A percentile compares a stretch with the other conserved stretches of the same genome.
These are phyloP conservation scores for Eurytoma californica DNA, from an alignment of 2,888 invertebrate genomes.

Conservation along the genomic window DNA sequence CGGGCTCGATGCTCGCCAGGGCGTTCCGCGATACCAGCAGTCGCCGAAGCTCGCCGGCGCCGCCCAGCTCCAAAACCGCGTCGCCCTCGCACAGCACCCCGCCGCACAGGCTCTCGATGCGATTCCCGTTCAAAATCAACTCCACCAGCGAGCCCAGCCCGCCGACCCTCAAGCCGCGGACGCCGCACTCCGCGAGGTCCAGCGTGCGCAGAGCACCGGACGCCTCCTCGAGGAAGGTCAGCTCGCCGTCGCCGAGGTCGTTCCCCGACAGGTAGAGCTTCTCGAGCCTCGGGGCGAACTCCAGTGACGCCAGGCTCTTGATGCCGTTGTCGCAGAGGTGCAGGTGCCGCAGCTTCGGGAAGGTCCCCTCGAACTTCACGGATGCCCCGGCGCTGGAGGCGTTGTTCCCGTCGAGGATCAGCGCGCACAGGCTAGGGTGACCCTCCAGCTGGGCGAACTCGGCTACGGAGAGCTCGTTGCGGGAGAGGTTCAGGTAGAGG, in stretches of 20 bases:
- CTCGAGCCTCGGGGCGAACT: slow-evolving; percentile 60
- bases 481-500: slow-evolving; percentile 63
- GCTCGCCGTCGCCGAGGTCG: slow-evolving; percentile 57
- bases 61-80: slow-evolving; percentile 58
- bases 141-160: slow-evolving; percentile 57
- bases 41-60: slow-evolving; percentile 56
- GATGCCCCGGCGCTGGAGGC: slow-evolving; percentile 32
- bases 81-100: slow-evolving; percentile 49
- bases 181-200: slow-evolving; percentile 61
- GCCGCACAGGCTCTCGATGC: slow-evolving; percentile 61
- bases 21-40: slow-evolving; percentile 62
- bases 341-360: slow-evolving; percentile 61
- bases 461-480: slow-evolving; percentile 62
- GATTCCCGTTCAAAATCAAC: slow-evolving; percentile 62
- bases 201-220: slow-evolving; percentile 60
- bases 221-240: slow-evolving; percentile 57
- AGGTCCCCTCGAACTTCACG: slow-evolving; percentile 52
- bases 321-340: slow-evolving; percentile 61
- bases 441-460: slow-evolving; percentile 61
- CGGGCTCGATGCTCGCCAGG: slow-evolving; percentile 58
- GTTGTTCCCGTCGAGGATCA: slow-evolving; percentile 62
- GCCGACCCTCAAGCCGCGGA: slow-evolving; percentile 57
- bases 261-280: slow-evolving; percentile 66
- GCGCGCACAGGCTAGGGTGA: slow-evolving; percentile 57
- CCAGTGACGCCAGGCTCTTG: slow-evolving; percentile 53